Conservation (phyloP, 2,113 vertebrate genomes). For the Nothoprocta pentlandii region DNA sequence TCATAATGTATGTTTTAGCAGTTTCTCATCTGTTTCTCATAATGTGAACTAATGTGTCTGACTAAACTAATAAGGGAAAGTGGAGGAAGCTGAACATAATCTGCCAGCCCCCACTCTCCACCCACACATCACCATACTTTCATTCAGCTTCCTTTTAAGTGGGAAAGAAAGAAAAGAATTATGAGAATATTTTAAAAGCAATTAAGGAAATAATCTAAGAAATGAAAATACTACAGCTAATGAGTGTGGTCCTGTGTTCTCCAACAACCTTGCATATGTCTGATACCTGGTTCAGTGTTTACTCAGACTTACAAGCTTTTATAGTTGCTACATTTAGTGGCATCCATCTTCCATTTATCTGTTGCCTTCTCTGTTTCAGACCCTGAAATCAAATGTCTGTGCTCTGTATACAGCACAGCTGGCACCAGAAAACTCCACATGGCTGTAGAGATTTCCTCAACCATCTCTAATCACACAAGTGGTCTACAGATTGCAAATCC, state of each 20-base stretch:
- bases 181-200: background rate
- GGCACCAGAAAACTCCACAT: background rate
- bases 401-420: background rate
- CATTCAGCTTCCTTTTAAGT: constrained; percentile 2
- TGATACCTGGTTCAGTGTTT: background rate
- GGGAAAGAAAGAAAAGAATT: background rate
- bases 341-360: background rate
- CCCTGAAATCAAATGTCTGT: background rate
- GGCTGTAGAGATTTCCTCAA: background rate
- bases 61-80: constrained; percentile 53
- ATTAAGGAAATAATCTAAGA: constrained; percentile 11
- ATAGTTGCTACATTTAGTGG: background rate
- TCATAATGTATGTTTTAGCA: constrained; percentile 50
- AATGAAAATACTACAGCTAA: background rate
- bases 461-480: background rate
- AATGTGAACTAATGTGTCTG: constrained; percentile 58
- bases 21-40: constrained; percentile 69
- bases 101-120: background rate
- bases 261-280: background rate
- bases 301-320: background rate
- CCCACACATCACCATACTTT: background rate
- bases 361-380: background rate
- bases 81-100: constrained; percentile 37
- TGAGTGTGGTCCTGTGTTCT: background rate
- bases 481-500: background rate